These are phyloP conservation scores for Heliconius hermathena DNA, from an alignment of 1,140 invertebrate species.

Conservation along the genomic window DNA sequence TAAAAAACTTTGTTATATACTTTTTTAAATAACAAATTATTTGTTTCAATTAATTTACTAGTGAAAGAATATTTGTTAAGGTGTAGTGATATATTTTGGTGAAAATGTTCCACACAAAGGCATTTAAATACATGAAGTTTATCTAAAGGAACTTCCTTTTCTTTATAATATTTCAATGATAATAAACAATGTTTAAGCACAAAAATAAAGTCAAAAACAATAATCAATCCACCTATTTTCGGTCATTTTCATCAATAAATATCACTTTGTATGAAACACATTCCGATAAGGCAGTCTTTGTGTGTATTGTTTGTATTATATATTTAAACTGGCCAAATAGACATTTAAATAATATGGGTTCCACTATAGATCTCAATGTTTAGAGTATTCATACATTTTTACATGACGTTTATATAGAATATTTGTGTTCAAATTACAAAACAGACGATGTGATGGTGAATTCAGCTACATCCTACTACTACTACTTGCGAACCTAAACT, in stretches of 20 bases:
- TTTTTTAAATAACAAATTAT: not conserved
- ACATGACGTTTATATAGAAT: slow-evolving; percentile 18
- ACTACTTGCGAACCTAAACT: not conserved
- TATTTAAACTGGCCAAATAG: slow-evolving; percentile 18
- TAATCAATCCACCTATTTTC: not conserved
- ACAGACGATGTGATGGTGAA: not conserved
- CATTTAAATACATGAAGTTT: not conserved
- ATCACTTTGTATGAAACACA: slow-evolving; percentile 18
- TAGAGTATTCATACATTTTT: slow-evolving; percentile 12
- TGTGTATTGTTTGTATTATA: not conserved
- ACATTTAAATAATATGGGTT: slow-evolving; percentile 11
- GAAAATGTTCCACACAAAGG: not conserved
- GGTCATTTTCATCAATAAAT: not conserved
- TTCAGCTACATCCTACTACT: slow-evolving; percentile 1
- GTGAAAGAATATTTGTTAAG: not conserved
- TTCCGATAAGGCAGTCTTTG: slow-evolving; percentile 23
- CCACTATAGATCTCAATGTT: slow-evolving; percentile 10
- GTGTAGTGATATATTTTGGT: not conserved
- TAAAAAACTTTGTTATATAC: not conserved
- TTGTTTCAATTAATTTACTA: not conserved
- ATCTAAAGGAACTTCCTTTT: not conserved
- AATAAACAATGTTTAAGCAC: not conserved
- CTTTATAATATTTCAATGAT: not conserved
- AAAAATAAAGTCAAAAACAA: not conserved
- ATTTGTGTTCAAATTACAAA: slow-evolving; percentile 15